These are phyloP conservation scores for Caenorhabditis latens DNA, from an alignment of 1,140 invertebrate genomes.

Conservation along the genomic window DNA sequence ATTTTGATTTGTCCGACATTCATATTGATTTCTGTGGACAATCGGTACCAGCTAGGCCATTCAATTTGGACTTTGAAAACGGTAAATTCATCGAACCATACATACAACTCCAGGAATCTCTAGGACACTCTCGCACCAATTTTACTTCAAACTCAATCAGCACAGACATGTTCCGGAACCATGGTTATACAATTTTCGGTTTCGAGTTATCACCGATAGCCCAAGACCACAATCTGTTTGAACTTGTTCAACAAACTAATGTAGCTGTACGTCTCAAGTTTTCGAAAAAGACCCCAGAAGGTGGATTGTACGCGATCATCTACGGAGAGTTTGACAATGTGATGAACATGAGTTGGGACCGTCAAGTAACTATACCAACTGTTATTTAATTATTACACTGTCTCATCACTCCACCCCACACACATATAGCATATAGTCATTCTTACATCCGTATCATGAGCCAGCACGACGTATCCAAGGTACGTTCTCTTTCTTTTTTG, in stretches of 20 bases:
- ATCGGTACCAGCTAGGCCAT: not conserved
- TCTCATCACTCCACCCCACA: too few species aligned
- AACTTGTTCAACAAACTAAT: not conserved
- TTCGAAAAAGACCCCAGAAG: not conserved
- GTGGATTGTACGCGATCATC: not conserved
- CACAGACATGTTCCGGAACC: not conserved
- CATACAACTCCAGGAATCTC: not conserved
- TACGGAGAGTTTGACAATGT: not conserved
- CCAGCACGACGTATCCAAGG: too few species aligned
- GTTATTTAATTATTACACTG: too few species aligned
- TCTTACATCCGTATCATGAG: too few species aligned
- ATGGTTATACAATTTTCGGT: not conserved
- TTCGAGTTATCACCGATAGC: not conserved
- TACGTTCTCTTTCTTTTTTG: too few species aligned
- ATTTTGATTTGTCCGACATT: too few species aligned
- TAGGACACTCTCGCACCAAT: not conserved
- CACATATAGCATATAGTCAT: too few species aligned
- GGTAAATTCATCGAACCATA: not conserved
- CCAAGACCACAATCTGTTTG: not conserved
- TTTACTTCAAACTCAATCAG: not conserved
- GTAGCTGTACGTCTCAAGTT: not conserved
- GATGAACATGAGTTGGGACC: too few species aligned
- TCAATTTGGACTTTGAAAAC: not conserved
- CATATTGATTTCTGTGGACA: conserved; percentile 3
- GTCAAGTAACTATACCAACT: too few species aligned